phyloP scores from a whole-genome alignment of 2,888 invertebrate genomes.

The Ferdinandea cuprea region DNA sequence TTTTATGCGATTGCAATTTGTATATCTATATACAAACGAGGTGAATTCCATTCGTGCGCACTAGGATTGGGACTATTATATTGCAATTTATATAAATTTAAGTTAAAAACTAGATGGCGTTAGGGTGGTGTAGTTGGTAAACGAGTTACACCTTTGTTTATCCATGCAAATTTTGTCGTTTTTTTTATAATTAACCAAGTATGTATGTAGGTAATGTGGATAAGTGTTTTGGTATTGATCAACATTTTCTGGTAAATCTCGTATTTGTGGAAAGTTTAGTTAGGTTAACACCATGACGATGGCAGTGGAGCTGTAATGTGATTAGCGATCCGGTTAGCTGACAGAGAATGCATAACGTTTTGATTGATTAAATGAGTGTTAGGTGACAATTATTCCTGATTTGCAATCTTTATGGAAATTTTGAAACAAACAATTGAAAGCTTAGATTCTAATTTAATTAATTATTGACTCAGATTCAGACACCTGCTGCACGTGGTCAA shows the following conservation, averaged over 20 bases:
- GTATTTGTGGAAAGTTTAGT: conserved; percentile 36
- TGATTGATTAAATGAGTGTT: conserved; percentile 62
- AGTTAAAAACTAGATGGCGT: conserved; percentile 1
- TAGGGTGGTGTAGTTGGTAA: conserved; percentile 60
- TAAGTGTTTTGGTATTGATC: conserved; percentile 1
- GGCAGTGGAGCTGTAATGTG: background rate
- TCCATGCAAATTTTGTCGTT: conserved; percentile 64
- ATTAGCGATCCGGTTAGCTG: conserved; percentile 52
- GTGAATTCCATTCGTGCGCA: conserved; percentile 15
- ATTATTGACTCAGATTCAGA: background rate
- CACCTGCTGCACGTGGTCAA: conserved; percentile 12
- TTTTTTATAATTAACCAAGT: conserved; percentile 64
- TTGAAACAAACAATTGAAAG: conserved; percentile 20
- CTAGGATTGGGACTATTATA: conserved; percentile 53
- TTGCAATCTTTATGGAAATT: conserved; percentile 51
- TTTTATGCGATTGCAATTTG: conserved; percentile 58
- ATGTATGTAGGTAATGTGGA: conserved; percentile 2
- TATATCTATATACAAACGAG: conserved; percentile 19
- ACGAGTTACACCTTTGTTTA: conserved; percentile 71
- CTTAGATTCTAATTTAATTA: background rate
- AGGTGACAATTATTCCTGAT: conserved; percentile 64
- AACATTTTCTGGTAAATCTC: conserved; percentile 35
- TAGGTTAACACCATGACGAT: conserved; percentile 6
- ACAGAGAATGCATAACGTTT: conserved; percentile 27
- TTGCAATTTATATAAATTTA: conserved; percentile 67